Evolutionary conservation across 1,140 invertebrate species (phyloP), one percentile per base, ranked within the genome.

Genomic region (Amyelois transitella): DNA sequence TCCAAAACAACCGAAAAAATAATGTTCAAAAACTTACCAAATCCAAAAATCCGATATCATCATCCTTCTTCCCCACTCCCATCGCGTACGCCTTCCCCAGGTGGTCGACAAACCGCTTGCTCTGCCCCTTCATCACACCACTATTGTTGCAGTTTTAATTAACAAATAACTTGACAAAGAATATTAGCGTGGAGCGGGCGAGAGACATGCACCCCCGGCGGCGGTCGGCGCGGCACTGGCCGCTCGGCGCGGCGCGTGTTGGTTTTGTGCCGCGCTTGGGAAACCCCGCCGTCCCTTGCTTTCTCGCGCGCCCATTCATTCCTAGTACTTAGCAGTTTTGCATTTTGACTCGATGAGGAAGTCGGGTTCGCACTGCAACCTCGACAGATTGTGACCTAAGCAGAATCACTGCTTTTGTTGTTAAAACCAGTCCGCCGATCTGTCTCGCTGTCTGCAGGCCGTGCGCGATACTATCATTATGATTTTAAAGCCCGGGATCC

Each of bases 81-180:
- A 71, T 51, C 1, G 66, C 64, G 48, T 74, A 71, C 6, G 64
- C 64, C 18, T 67, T 58, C 18, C 72, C 72, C 10, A 55, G 60
- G 6, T 74, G 66, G 55, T 56, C 64, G 32, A 71, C 53, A 28
- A 71, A 71, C 8, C 72, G 52, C 47, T 71, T 74, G 10, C 59
- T 55, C 51, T 74, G 72, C 8, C 66, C 72, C 52, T 74, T 74
- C 72, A 74, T 74, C 62, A 62, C 62, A 56, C 44, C 55, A 55
- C 21, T 38, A 49, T 22, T 49, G 24, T 48, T 7, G 19, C 18
- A 43, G 22, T n/a, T n/a, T n/a, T n/a, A 10, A 32, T 52, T 53
- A 44, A 7, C 14, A 44, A 44, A 17, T 44, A 44, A 14, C 43
- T n/a, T n/a, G n/a, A n/a, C n/a, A n/a, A n/a, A n/a, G n/a, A n/a